A percentile compares a stretch with the other conserved stretches of the same genome.
Conservation (phyloP, 2,797 vertebrate species). For the Myotis planiceps region DNA sequence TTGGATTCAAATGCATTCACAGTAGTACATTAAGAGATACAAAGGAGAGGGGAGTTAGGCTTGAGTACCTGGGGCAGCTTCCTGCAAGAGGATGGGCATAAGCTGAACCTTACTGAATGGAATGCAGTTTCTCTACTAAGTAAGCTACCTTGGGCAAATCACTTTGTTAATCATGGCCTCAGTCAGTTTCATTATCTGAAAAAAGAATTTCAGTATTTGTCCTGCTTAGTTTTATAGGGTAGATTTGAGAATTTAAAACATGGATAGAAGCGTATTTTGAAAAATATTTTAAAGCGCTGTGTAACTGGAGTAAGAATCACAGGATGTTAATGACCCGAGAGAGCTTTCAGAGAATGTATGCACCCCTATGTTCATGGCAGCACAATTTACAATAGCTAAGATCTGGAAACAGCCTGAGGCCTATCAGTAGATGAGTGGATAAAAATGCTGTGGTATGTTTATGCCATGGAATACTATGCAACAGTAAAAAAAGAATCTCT, state of each 20-base stretch:
- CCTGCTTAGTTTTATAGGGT: not conserved
- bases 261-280: not conserved
- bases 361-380: too few species aligned
- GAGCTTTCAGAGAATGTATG: not conserved
- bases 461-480: too few species aligned
- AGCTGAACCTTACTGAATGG: not conserved
- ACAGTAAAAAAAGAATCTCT: too few species aligned
- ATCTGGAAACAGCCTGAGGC: too few species aligned
- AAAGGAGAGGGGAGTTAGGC: not conserved
- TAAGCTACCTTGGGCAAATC: not conserved
- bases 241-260: constrained; percentile 30
- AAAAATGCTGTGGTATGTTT: too few species aligned
- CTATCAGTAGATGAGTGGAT: too few species aligned
- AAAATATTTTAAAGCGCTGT: not conserved
- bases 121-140: not conserved
- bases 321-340: not conserved
- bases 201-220: not conserved
- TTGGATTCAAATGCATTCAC: not conserved
- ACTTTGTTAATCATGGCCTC: not conserved
- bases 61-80: not conserved
- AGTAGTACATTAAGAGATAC: not conserved
- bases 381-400: too few species aligned
- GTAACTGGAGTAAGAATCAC: not conserved
- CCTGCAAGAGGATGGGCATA: not conserved
- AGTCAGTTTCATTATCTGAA: not conserved